These are phyloP conservation scores for Subacronicta megacephala DNA, from an alignment of 2,888 invertebrate species.

Conservation along the genomic window DNA sequence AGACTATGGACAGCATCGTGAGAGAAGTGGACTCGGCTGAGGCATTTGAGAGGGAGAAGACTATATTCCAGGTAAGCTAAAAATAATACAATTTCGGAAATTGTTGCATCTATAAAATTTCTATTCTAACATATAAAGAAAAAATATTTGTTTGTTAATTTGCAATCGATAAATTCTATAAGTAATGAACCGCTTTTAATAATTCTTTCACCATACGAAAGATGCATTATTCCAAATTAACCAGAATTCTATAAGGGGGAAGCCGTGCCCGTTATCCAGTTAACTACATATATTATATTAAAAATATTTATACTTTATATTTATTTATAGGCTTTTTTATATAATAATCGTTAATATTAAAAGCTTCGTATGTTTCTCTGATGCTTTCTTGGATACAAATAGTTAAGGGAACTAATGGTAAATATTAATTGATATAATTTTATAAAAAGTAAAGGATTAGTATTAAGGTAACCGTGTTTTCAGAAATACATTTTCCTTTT, in stretches of 20 bases:
- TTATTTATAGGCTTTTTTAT: too few relatives aligned
- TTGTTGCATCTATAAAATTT: too few relatives aligned
- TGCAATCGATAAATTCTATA: too few relatives aligned
- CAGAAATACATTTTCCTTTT: slow-evolving; percentile 10
- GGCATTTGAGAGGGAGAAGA: slow-evolving; percentile 97
- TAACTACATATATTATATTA: too few relatives aligned
- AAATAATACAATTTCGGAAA: background rate
- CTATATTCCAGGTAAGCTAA: slow-evolving; percentile 94
- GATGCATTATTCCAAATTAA: too few relatives aligned
- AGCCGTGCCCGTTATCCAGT: too few relatives aligned
- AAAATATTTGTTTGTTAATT: too few relatives aligned
- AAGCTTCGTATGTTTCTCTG: slow-evolving; percentile 35
- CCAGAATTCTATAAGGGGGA: too few relatives aligned
- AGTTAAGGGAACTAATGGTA: slow-evolving; percentile 88
- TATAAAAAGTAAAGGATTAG: background rate
- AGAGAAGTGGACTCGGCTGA: slow-evolving; percentile 95
- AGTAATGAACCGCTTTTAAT: too few relatives aligned
- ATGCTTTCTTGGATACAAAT: slow-evolving; percentile 66
- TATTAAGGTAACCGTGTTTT: background rate
- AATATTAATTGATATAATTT: slow-evolving; percentile 55
- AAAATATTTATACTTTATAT: too few relatives aligned
- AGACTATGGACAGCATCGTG: slow-evolving; percentile 94
- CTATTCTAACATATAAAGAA: too few relatives aligned
- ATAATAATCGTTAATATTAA: background rate
- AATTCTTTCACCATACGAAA: too few relatives aligned